Conservation (phyloP, 2,888 invertebrate species). For the Xylota sylvarum region DNA sequence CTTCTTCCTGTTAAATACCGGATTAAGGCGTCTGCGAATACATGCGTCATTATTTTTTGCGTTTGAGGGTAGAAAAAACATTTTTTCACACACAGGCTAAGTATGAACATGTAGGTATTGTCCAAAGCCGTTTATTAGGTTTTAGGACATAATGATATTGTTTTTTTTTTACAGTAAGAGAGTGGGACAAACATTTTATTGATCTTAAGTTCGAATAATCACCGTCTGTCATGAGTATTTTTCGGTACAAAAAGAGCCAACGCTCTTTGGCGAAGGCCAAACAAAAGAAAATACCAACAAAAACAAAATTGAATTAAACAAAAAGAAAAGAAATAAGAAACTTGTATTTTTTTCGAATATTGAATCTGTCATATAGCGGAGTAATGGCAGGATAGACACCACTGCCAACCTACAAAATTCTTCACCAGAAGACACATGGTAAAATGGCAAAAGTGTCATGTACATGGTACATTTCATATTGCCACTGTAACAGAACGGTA, state of each 20-base stretch:
- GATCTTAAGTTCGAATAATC: neutral
- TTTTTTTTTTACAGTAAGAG: neutral
- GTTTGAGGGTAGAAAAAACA: neutral
- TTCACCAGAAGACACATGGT: too few relatives aligned
- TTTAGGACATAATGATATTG: neutral
- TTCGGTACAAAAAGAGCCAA: neutral
- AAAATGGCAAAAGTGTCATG: conserved; percentile 25
- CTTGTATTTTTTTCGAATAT: neutral
- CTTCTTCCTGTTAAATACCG: conserved; percentile 34
- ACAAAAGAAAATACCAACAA: conserved; percentile 41
- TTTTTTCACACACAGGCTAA: conserved; percentile 22
- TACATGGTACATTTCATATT: neutral
- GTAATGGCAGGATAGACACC: conserved; percentile 30
- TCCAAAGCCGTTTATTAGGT: neutral
- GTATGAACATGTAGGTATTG: neutral
- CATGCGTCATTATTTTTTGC: conserved; percentile 10
- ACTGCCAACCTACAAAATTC: neutral
- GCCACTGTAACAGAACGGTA: neutral
- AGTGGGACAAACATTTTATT: neutral
- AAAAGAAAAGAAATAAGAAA: conserved; percentile 8
- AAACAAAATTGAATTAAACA: conserved; percentile 21
- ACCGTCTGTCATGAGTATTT: neutral
- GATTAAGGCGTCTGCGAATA: conserved; percentile 38
- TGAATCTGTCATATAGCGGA: conserved; percentile 23
- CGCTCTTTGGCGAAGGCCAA: neutral